Conservation (phyloP, 2,888 invertebrate genomes). For the Orthosia incerta region DNA sequence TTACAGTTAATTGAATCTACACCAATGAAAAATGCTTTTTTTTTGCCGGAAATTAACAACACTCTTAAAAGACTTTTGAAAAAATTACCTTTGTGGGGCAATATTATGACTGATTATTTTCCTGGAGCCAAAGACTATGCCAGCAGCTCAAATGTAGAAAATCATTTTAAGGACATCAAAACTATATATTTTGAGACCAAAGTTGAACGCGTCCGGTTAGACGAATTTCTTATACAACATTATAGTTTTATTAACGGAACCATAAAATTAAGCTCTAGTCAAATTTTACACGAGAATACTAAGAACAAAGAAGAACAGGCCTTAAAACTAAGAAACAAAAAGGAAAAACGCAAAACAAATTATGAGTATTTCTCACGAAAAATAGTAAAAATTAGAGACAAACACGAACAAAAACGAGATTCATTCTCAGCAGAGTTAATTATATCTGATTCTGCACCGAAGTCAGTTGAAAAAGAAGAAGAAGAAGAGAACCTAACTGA, state of each 20-base stretch:
- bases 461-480: no score
- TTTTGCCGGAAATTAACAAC: neutral
- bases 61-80: neutral
- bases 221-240: slow-evolving; percentile 13
- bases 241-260: slow-evolving; percentile 3
- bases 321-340: no score
- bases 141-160: slow-evolving; percentile 2
- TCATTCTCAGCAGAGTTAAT: no score
- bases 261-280: neutral
- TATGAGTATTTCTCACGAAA: no score
- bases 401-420: no score
- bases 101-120: neutral
- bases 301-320: no score
- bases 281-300: no score
- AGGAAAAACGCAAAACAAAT: no score
- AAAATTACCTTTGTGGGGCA: neutral
- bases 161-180: slow-evolving; percentile 13
- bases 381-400: no score
- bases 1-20: neutral
- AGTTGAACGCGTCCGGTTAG: slow-evolving; percentile 10
- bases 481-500: no score
- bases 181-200: slow-evolving; percentile 10
- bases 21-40: neutral
- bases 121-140: neutral
- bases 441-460: no score